Conservation (phyloP, 2,113 vertebrate species). For the Solea solea region DNA sequence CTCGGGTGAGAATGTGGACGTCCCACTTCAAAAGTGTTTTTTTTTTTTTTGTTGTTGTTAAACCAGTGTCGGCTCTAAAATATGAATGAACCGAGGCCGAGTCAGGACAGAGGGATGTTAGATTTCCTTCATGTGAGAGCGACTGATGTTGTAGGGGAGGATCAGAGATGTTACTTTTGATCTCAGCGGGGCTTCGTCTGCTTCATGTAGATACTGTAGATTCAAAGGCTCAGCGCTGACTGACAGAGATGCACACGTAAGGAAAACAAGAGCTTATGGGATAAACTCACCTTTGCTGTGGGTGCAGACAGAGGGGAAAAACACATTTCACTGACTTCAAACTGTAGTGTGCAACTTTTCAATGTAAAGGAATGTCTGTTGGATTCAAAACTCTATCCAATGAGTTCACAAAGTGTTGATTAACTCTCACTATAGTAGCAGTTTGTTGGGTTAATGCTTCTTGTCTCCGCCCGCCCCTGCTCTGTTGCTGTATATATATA, state of each 20-base stretch:
- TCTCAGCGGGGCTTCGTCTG: slow-evolving; percentile 10
- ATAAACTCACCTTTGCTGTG: background rate
- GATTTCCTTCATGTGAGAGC: background rate
- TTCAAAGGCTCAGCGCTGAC: background rate
- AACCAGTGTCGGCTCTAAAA: slow-evolving; percentile 8
- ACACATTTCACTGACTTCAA: too few relatives aligned
- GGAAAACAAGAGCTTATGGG: background rate
- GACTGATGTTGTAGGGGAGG: slow-evolving; percentile 13
- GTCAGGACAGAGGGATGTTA: background rate
- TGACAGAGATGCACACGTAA: background rate
- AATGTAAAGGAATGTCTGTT: too few relatives aligned
- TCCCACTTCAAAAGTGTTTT: slow-evolving; percentile 14
- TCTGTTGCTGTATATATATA: too few relatives aligned
- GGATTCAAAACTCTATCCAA: too few relatives aligned
- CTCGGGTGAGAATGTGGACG: background rate
- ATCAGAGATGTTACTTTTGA: slow-evolving; percentile 32
- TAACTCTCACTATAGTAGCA: too few relatives aligned
- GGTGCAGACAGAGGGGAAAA: too few relatives aligned
- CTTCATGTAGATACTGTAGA: slow-evolving; percentile 19
- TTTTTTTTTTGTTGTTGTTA: too few relatives aligned
- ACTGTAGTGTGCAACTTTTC: too few relatives aligned
- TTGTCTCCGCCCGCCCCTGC: too few relatives aligned
- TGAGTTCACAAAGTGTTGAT: too few relatives aligned
- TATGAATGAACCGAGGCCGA: slow-evolving; percentile 24
- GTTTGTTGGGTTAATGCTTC: too few relatives aligned